phyloP scores from a whole-genome alignment of 2,888 invertebrate genomes.

The Osmoderma eremita region DNA sequence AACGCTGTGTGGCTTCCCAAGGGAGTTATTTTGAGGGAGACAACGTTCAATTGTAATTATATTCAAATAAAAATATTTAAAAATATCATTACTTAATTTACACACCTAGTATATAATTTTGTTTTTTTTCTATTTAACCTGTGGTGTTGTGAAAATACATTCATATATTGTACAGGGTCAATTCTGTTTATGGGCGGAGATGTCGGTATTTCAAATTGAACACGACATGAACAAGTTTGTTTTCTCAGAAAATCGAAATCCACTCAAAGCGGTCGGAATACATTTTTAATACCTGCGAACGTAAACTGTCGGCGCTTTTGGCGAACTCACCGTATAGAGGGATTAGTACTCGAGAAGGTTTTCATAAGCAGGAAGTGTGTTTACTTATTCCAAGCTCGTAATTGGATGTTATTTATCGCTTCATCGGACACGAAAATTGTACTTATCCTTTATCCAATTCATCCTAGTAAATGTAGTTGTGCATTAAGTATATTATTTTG shows the following conservation, averaged over 20 bases:
- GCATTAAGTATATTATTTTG: neutral
- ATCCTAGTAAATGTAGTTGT: neutral
- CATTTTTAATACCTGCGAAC: conserved; percentile 22
- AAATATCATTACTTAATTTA: no score
- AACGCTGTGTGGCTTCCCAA: no score
- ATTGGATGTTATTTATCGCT: conserved; percentile 48
- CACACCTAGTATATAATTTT: no score
- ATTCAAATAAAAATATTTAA: no score
- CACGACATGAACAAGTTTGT: conserved; percentile 22
- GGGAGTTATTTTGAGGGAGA: no score
- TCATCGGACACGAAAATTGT: conserved; percentile 42
- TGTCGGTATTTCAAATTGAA: conserved; percentile 4
- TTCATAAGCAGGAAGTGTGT: conserved; percentile 48
- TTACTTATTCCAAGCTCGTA: conserved; percentile 47
- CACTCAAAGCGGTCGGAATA: conserved; percentile 32
- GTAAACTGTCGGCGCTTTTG: conserved; percentile 27
- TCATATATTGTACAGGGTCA: no score
- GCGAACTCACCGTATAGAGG: conserved; percentile 26
- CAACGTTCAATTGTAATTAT: no score
- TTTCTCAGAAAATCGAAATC: conserved; percentile 31
- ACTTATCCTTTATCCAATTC: conserved; percentile 17
- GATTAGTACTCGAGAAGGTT: conserved; percentile 37
- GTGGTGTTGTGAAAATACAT: no score
- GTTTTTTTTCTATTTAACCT: no score
- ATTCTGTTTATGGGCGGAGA: no score